These are phyloP conservation scores for Cyprinella venusta DNA, from an alignment of 2,797 vertebrate species.

Conservation along the genomic window DNA sequence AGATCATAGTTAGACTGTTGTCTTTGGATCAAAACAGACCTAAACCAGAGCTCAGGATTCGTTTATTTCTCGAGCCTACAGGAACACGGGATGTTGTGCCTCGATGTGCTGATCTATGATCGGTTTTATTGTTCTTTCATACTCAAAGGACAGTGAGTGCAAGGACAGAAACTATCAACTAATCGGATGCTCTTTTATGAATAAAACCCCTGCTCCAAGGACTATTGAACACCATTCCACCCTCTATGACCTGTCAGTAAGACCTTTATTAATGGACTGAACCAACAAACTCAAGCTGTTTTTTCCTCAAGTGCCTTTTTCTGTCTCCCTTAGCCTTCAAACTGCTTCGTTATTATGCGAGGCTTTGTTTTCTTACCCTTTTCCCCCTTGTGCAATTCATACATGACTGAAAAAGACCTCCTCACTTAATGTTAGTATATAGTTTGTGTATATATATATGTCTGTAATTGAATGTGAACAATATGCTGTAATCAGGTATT, in stretches of 20 bases:
- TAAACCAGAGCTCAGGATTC: not conserved
- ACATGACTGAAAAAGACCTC: constrained; percentile 16
- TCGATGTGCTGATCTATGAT: not conserved
- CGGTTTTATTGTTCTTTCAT: not conserved
- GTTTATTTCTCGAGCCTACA: not conserved
- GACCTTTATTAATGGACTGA: not conserved
- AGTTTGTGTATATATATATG: constrained; percentile 30
- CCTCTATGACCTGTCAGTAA: not conserved
- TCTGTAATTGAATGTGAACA: constrained; percentile 43
- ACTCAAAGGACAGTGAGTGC: not conserved
- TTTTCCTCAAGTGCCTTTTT: constrained; percentile 48
- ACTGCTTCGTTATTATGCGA: not conserved
- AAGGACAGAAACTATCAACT: not conserved
- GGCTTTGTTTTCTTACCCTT: constrained; percentile 2
- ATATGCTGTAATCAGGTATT: constrained; percentile 22
- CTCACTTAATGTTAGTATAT: constrained; percentile 15
- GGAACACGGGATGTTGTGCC: not conserved
- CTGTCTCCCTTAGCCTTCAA: not conserved
- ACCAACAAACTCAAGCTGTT: not conserved
- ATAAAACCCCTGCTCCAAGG: not conserved
- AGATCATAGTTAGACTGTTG: not conserved
- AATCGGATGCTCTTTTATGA: not conserved
- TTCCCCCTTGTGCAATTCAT: not conserved
- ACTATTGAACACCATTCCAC: not conserved
- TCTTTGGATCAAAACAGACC: not conserved